These are phyloP conservation scores for Catonia carolina DNA, from an alignment of 2,888 invertebrate species.

Conservation along the genomic window DNA sequence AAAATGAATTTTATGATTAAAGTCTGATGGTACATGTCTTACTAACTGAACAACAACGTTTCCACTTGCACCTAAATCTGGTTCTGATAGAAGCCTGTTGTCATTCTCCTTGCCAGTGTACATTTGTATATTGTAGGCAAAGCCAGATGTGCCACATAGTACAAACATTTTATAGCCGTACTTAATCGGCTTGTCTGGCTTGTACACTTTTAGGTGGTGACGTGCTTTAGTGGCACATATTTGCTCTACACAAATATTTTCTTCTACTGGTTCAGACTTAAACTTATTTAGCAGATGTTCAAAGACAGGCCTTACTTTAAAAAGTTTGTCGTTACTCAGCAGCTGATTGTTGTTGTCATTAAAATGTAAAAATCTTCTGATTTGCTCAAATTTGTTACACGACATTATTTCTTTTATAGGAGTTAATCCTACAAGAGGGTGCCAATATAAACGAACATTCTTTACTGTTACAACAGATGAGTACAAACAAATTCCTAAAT, in stretches of 20 bases:
- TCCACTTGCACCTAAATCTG: slow-evolving; percentile 23
- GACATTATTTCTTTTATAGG: slow-evolving; percentile 8
- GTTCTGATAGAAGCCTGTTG: slow-evolving; percentile 17
- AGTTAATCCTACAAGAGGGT: slow-evolving; percentile 5
- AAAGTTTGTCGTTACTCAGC: slow-evolving; percentile 7
- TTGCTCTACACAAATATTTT: not conserved
- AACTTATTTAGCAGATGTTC: not conserved
- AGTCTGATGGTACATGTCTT: slow-evolving; percentile 17
- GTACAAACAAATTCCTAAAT: slow-evolving; percentile 7
- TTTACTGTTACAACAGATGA: not conserved
- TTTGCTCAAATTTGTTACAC: slow-evolving; percentile 6
- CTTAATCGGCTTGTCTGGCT: slow-evolving; percentile 40
- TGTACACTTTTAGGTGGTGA: too few relatives aligned
- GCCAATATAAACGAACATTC: slow-evolving; percentile 14
- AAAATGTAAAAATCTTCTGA: slow-evolving; percentile 7
- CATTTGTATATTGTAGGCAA: slow-evolving; percentile 29
- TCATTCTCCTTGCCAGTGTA: slow-evolving; percentile 27
- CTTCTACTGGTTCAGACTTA: not conserved
- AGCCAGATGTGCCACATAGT: slow-evolving; percentile 22
- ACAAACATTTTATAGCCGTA: slow-evolving; percentile 34
- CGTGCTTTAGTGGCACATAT: slow-evolving; percentile 28
- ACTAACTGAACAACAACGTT: slow-evolving; percentile 25
- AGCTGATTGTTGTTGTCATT: not conserved
- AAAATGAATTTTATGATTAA: slow-evolving; percentile 23
- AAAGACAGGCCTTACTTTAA: not conserved